Conservation (phyloP, 2,113 vertebrate genomes). For the Neopipo cinnamomea region DNA sequence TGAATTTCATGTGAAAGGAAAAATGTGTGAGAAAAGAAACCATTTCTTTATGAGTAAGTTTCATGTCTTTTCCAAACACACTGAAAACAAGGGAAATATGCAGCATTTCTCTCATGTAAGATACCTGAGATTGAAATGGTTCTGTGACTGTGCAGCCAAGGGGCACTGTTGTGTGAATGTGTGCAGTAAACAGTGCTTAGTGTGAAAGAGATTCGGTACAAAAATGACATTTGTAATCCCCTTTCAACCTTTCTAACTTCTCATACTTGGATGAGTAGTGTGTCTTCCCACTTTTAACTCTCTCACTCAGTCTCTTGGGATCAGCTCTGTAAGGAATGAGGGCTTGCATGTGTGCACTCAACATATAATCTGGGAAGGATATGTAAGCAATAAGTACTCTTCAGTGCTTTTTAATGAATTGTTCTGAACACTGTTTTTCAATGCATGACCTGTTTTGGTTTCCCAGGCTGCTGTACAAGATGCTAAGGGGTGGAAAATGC, state of each 20-base stretch:
- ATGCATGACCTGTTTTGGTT: not conserved
- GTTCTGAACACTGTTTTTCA: not conserved
- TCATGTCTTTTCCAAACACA: not conserved
- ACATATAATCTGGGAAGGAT: not conserved
- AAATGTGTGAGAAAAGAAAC: not conserved
- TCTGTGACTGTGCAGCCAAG: not conserved
- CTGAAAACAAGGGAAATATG: not conserved
- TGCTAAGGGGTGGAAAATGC: not conserved
- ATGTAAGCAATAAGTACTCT: not conserved
- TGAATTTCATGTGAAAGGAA: not conserved
- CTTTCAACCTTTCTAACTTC: not conserved
- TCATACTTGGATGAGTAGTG: not conserved
- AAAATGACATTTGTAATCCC: constrained; percentile 4
- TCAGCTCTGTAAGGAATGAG: not conserved
- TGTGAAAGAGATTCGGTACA: not conserved
- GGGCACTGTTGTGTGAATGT: not conserved
- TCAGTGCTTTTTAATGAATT: not conserved
- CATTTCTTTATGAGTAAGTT: not conserved
- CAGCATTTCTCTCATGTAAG: not conserved
- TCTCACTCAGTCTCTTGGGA: not conserved
- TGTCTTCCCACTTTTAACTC: not conserved
- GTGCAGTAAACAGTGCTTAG: not conserved
- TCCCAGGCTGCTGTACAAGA: not conserved
- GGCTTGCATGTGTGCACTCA: not conserved
- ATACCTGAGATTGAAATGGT: not conserved